Percentiles rank a stretch among this genome's conserved stretches.
Conservation (phyloP, 2,888 invertebrate species). For the Trilocha varians region DNA sequence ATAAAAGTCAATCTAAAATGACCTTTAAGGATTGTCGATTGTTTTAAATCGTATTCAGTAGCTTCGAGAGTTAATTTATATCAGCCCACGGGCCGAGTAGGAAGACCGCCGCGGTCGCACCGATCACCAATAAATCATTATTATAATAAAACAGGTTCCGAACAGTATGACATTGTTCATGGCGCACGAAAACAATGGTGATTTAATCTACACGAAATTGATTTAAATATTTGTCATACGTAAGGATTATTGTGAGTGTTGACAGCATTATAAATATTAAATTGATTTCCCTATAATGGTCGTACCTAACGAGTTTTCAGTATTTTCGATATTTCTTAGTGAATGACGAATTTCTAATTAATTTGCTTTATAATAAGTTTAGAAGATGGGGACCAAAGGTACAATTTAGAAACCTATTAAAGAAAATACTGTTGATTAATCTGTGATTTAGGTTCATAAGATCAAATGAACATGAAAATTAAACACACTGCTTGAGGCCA, state of each 20-base stretch:
- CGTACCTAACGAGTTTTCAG: too few relatives aligned
- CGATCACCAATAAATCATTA: conserved; percentile 7
- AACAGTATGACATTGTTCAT: conserved; percentile 2
- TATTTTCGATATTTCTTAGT: too few relatives aligned
- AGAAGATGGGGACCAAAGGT: too few relatives aligned
- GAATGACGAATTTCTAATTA: too few relatives aligned
- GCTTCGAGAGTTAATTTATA: conserved; percentile 6
- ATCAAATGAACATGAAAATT: too few relatives aligned
- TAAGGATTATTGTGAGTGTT: not conserved
- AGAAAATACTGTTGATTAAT: too few relatives aligned
- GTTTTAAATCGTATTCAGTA: not conserved
- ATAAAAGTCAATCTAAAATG: not conserved
- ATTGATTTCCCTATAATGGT: too few relatives aligned
- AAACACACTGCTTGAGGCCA: too few relatives aligned
- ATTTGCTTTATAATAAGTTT: too few relatives aligned
- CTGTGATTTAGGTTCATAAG: too few relatives aligned
- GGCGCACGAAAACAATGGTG: conserved; percentile 6
- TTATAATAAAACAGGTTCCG: conserved; percentile 5
- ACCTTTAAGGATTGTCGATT: not conserved
- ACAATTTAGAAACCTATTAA: too few relatives aligned
- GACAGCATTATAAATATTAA: too few relatives aligned
- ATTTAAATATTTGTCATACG: not conserved
- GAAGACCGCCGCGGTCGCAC: not conserved
- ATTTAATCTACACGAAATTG: not conserved
- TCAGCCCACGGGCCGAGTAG: not conserved